Evolutionary conservation across 2,797 vertebrate genomes (phyloP), one percentile per base, ranked within the genome.

Genomic region (Geotrypetes seraphini): DNA sequence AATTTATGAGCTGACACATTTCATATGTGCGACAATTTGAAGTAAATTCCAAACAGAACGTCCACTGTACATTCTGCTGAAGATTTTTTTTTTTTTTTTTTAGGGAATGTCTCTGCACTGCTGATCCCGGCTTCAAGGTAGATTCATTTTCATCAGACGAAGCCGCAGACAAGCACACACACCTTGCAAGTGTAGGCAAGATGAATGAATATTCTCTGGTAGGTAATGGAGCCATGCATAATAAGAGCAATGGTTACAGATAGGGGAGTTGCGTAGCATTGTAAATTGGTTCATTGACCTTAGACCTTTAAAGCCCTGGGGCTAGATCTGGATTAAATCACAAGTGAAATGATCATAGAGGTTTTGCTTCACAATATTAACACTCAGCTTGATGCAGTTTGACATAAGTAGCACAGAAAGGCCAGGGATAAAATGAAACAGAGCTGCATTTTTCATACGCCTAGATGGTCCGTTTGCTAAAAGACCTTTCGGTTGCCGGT

Each of bases 201-300:
- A 19, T 21, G 22, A 36, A 30, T 19, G 27, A 35, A 25, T 18
- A 16, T n/a, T 13, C 15, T 8, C 17, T 10, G 13, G 16, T 21
- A 5, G 10, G 2, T 14, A 36, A 34, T n/a, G 28, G 22, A 55
- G 39, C 27, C 31, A 50, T 17, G 16, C 12, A 8, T 0, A 2
- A 24, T 33, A 43, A 58, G 51, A 60, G 32, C 50, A n/a, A 27
- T 56, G 36, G 30, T 42, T 52, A 34, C 58, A 48, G 47, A 62
- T 54, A 43, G 19, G 39, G 30, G 42, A 43, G 47, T 44, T 54
- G 43, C 53, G 57, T 45, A 48, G 67, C 66, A 71, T 54, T 52
- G 36, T 77, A 79, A 84, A 80, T 65, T 76, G 71, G 78, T 79
- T 80, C 79, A 78, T 70, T 82, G 81, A 83, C 80, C 78, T 81